Percentiles rank a stretch among this genome's conserved stretches.
These are phyloP conservation scores for Chionoecetes opilio DNA, from an alignment of 1,140 invertebrate species.

Conservation along the genomic window DNA sequence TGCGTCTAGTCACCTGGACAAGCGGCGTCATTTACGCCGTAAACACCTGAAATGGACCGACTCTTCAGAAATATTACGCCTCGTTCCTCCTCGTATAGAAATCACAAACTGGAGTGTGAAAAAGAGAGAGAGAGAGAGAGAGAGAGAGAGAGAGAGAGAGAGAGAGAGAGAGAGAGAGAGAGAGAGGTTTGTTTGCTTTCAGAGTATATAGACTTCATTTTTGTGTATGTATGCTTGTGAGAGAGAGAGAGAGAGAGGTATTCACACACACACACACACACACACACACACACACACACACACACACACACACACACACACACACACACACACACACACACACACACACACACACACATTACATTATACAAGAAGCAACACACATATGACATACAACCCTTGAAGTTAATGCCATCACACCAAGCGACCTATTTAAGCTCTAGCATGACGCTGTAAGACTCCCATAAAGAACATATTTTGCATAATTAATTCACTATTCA, in stretches of 20 bases:
- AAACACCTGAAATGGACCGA: neutral
- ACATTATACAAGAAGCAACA: too few relatives aligned
- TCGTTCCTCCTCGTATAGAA: neutral
- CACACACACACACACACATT: too few relatives aligned
- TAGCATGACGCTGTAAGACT: too few relatives aligned
- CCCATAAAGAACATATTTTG: neutral
- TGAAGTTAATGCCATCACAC: too few relatives aligned
- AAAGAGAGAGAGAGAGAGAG: neutral
- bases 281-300: neutral
- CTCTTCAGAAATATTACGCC: neutral
- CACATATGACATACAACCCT: too few relatives aligned
- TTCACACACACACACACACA: neutral
- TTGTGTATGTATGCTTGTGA: neutral
- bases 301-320: too few relatives aligned
- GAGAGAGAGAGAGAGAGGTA: neutral
- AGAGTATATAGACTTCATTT: neutral
- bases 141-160: neutral
- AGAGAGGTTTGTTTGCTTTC: neutral
- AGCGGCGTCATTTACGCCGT: neutral
- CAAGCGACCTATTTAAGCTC: too few relatives aligned
- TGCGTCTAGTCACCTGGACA: neutral
- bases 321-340: too few relatives aligned
- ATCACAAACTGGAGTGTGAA: neutral
- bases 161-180: neutral
- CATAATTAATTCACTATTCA: conserved; percentile 32